phyloP scores from a whole-genome alignment of 1,140 invertebrate species.

The Stegodyphus dumicola region DNA sequence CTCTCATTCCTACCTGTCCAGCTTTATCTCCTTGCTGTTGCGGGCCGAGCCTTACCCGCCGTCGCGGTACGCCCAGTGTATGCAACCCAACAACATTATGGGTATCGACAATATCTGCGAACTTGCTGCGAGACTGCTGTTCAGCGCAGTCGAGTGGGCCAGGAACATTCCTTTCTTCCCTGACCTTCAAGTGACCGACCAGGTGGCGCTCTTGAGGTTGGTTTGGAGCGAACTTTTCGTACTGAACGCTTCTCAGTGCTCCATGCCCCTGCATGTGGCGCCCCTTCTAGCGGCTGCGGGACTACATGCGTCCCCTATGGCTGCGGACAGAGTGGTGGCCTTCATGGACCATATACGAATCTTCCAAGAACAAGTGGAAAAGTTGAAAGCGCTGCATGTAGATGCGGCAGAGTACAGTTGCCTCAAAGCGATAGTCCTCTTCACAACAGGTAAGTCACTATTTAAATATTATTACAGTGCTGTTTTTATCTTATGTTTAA shows the following conservation, averaged over 20 bases:
- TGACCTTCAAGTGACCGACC: constrained; percentile 86
- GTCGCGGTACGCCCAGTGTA: constrained; percentile 92
- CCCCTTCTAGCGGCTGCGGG: constrained; percentile 92
- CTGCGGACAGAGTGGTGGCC: constrained; percentile 96
- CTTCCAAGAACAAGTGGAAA: constrained; percentile 98
- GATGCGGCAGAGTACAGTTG: constrained; percentile 99
- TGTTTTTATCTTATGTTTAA: too few relatives aligned
- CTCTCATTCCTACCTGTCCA: constrained; percentile 81
- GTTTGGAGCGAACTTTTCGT: constrained; percentile 99
- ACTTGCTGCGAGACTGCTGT: constrained; percentile 91
- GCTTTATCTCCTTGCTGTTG: constrained; percentile 93
- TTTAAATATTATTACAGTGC: too few relatives aligned
- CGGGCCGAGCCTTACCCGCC: constrained; percentile 96
- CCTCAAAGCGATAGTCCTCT: constrained; percentile 98
- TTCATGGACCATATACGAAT: constrained; percentile 99
- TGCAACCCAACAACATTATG: constrained; percentile 91
- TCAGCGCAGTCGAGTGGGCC: constrained; percentile 98
- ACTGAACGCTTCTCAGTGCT: constrained; percentile 96
- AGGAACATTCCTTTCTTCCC: constrained; percentile 98
- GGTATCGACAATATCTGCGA: constrained; percentile 98
- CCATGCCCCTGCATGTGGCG: constrained; percentile 96
- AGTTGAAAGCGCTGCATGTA: constrained; percentile 95
- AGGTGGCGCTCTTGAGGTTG: constrained; percentile 91
- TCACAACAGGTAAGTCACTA: constrained; percentile 92
- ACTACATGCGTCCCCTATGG: constrained; percentile 88